Percentiles rank a stretch among this genome's conserved stretches.
Conservation (phyloP, 1,140 invertebrate species). For the Chionoecetes opilio region DNA sequence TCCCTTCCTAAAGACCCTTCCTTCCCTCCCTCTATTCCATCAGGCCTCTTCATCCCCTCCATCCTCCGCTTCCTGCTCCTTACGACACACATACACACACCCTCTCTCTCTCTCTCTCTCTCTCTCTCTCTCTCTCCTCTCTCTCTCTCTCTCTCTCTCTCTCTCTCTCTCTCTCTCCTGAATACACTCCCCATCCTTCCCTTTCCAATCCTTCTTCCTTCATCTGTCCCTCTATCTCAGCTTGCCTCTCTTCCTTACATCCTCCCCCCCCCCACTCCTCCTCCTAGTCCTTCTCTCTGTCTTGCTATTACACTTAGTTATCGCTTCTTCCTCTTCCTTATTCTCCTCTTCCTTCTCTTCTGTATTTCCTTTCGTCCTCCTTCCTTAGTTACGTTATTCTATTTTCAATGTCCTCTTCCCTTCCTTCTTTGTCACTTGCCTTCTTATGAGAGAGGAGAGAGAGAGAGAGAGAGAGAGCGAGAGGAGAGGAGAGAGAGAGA, state of each 20-base stretch:
- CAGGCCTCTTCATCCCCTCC: background rate
- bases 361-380: too few species aligned
- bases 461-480: too few species aligned
- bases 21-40: background rate
- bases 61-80: background rate
- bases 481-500: too few species aligned
- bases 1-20: background rate
- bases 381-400: too few species aligned
- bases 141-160: background rate
- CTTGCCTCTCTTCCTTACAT: background rate
- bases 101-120: background rate
- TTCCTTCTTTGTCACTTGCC: too few species aligned
- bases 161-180: too few species aligned
- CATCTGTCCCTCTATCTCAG: background rate
- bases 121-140: background rate
- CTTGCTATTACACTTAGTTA: too few species aligned
- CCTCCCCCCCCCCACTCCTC: background rate
- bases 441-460: too few species aligned
- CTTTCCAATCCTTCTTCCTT: background rate
- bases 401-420: too few species aligned
- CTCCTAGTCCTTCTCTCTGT: background rate
- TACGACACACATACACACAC: background rate
- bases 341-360: too few species aligned
- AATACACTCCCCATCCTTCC: too few species aligned
- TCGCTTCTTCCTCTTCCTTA: background rate